Conservation (phyloP, 2,797 vertebrate species). For the Sebastes diploproa region DNA sequence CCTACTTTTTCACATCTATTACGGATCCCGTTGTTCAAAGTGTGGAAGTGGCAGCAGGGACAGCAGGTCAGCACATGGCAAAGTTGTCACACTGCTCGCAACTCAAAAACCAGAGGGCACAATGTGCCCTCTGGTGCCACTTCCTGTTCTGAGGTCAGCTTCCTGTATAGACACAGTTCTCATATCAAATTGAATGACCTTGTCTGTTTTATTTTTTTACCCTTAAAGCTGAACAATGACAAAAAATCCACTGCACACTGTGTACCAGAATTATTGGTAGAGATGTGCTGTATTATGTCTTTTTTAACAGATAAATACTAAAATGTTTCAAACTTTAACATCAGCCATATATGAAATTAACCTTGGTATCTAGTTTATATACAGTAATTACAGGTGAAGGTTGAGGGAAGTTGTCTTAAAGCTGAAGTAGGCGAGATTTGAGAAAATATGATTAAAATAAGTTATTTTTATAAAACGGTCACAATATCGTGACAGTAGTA, state of each 20-base stretch:
- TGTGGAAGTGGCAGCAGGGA: slow-evolving; percentile 10
- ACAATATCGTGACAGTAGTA: too few relatives aligned
- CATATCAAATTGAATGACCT: neutral
- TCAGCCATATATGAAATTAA: neutral
- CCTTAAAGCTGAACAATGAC: neutral
- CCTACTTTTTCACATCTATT: neutral
- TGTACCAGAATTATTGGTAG: neutral
- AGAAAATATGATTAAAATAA: too few relatives aligned
- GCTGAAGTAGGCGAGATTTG: too few relatives aligned
- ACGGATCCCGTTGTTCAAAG: neutral
- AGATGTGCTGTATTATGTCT: neutral
- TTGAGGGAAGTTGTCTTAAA: too few relatives aligned
- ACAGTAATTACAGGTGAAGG: too few relatives aligned
- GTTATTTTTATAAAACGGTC: too few relatives aligned
- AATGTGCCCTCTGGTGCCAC: neutral
- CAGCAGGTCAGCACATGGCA: slow-evolving; percentile 12
- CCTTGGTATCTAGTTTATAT: too few relatives aligned
- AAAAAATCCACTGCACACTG: neutral
- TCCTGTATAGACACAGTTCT: slow-evolving; percentile 1
- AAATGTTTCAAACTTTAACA: neutral
- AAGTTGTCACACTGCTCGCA: slow-evolving; percentile 15
- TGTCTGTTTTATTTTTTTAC: neutral
- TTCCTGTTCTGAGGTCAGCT: slow-evolving; percentile 22
- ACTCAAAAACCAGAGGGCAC: neutral
- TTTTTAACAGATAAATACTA: neutral